phyloP scores from a whole-genome alignment of 2,888 invertebrate species.

The Amphipyra tragopoginis region DNA sequence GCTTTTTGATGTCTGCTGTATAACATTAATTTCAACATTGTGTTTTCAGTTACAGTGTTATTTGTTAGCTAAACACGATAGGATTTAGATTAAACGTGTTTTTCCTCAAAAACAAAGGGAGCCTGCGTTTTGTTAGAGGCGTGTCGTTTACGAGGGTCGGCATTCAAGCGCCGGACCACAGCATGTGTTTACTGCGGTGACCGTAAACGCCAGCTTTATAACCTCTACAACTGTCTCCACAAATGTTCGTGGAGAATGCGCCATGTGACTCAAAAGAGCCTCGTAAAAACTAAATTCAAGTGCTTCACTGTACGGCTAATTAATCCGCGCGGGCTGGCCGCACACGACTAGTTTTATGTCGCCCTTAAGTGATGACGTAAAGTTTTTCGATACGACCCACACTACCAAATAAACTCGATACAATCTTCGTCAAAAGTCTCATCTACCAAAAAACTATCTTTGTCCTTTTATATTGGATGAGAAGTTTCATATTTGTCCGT shows the following conservation, averaged over 20 bases:
- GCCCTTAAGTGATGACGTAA: constrained; percentile 45
- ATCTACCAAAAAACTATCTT: constrained; percentile 56
- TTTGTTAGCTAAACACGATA: constrained; percentile 12
- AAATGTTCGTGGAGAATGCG: constrained; percentile 63
- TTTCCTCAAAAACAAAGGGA: constrained; percentile 29
- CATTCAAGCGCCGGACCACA: constrained; percentile 68
- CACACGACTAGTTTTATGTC: constrained; percentile 26
- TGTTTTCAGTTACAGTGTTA: constrained; percentile 7
- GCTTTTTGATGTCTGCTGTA: background rate
- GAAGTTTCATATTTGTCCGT: constrained; percentile 65
- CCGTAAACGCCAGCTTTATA: constrained; percentile 77
- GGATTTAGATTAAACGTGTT: constrained; percentile 31
- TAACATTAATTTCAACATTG: constrained; percentile 4
- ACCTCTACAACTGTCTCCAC: constrained; percentile 70
- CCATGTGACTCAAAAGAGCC: constrained; percentile 63
- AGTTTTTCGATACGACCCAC: constrained; percentile 61
- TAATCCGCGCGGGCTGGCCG: constrained; percentile 68
- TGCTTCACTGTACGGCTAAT: constrained; percentile 72
- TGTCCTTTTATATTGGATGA: constrained; percentile 63
- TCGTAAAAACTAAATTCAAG: constrained; percentile 77
- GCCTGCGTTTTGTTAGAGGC: constrained; percentile 55
- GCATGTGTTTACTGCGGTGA: constrained; percentile 75
- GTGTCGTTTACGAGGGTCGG: constrained; percentile 77
- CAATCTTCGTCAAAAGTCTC: constrained; percentile 53
- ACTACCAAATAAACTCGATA: constrained; percentile 60